Evolutionary conservation across 2,888 invertebrate genomes (phyloP).

Genomic region (Acleris cristana): DNA sequence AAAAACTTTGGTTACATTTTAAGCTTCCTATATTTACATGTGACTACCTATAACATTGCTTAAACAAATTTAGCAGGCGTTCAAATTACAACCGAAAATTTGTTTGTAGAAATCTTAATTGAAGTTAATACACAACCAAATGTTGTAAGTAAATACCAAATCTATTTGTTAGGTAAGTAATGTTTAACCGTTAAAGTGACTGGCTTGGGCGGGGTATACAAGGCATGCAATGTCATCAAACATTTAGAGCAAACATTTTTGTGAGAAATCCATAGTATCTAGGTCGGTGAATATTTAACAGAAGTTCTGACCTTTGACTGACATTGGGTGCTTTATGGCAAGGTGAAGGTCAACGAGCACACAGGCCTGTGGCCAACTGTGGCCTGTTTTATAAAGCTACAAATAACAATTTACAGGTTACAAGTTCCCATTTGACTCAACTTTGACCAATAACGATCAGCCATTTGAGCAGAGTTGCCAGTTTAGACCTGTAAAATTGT

Average conservation of each 20-base stretch:
- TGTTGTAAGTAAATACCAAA: background rate
- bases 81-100: background rate
- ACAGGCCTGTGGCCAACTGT: too few species aligned
- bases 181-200: background rate
- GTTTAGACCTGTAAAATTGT: too few species aligned
- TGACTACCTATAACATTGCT: background rate
- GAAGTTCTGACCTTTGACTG: conserved; percentile 14
- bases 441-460: too few species aligned
- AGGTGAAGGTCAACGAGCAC: too few species aligned
- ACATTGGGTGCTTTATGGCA: background rate
- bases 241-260: conserved; percentile 28
- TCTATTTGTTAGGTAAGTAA: background rate
- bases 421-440: too few species aligned
- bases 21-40: too few species aligned
- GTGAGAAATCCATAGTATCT: conserved; percentile 38
- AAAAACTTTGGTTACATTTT: too few species aligned
- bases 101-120: background rate
- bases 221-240: conserved; percentile 20
- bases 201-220: conserved; percentile 8
- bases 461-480: too few species aligned
- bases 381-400: too few species aligned
- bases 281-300: conserved; percentile 28
- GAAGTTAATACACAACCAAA: background rate
- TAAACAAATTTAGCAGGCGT: background rate
- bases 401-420: too few species aligned